A percentile compares a stretch with the other conserved stretches of the same genome.
These are phyloP conservation scores for Cephus pygmeus DNA, from an alignment of 2,888 invertebrate species.

Conservation along the genomic window DNA sequence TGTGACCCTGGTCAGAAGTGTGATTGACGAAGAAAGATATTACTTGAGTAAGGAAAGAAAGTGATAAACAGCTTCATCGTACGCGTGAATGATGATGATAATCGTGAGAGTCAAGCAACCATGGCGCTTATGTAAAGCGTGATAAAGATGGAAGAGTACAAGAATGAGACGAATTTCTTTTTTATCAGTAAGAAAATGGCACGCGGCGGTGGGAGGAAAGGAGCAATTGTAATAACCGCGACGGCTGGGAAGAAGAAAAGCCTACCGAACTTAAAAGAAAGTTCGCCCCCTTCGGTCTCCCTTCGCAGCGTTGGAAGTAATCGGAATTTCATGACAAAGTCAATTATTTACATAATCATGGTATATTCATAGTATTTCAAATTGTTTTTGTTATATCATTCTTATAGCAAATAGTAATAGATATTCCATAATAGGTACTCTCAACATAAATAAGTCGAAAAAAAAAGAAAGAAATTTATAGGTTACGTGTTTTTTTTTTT, in stretches of 20 bases:
- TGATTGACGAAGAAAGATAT: neutral
- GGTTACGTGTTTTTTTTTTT: neutral
- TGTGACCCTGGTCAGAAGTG: neutral
- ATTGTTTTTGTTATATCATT: slow-evolving; percentile 24
- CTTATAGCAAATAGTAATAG: slow-evolving; percentile 31
- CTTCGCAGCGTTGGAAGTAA: slow-evolving; percentile 13
- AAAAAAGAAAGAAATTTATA: slow-evolving; percentile 26
- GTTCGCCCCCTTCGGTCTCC: slow-evolving; percentile 1
- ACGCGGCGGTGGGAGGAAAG: neutral
- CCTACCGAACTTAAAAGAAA: neutral
- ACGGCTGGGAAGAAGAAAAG: neutral
- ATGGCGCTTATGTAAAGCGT: neutral
- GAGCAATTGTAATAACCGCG: neutral
- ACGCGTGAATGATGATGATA: neutral
- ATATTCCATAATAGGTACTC: slow-evolving; percentile 42
- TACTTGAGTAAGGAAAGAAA: neutral
- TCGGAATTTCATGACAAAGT: slow-evolving; percentile 31
- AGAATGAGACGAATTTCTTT: neutral
- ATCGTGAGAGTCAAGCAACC: neutral
- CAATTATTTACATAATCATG: slow-evolving; percentile 42
- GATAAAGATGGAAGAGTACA: neutral
- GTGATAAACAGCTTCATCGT: neutral
- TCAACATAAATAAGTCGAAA: slow-evolving; percentile 46
- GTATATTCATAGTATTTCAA: slow-evolving; percentile 37
- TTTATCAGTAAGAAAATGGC: neutral